These are phyloP conservation scores for Danio kyathit DNA, from an alignment of 2,797 vertebrate species.

Conservation along the genomic window DNA sequence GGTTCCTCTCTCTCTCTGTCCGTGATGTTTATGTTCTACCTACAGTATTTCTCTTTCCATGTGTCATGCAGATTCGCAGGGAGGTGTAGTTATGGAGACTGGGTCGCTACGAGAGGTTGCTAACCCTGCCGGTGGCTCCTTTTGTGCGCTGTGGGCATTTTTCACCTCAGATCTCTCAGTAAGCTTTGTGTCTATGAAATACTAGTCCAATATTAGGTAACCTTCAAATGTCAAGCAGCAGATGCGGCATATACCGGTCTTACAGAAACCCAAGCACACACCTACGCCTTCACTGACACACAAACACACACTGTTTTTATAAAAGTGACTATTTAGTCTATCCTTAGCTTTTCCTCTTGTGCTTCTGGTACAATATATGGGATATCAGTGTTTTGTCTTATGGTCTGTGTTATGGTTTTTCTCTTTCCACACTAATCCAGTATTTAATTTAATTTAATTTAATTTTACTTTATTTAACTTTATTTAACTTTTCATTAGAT, in stretches of 20 bases:
- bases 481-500: too few relatives aligned
- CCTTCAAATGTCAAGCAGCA: slow-evolving; percentile 64
- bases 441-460: not conserved
- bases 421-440: not conserved
- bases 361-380: not conserved
- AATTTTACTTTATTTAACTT: too few relatives aligned
- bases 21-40: slow-evolving; percentile 19
- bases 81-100: slow-evolving; percentile 66
- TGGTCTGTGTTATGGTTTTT: not conserved
- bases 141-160: slow-evolving; percentile 51
- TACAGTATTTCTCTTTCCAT: slow-evolving; percentile 30
- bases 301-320: slow-evolving; percentile 37
- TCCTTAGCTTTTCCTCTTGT: not conserved
- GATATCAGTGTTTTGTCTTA: slow-evolving; percentile 24
- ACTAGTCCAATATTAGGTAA: slow-evolving; percentile 57
- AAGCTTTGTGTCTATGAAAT: slow-evolving; percentile 53
- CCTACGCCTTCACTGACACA: slow-evolving; percentile 49
- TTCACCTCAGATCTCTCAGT: slow-evolving; percentile 41
- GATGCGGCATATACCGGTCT: slow-evolving; percentile 26
- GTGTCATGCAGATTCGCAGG: slow-evolving; percentile 52
- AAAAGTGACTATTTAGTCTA: slow-evolving; percentile 19
- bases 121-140: slow-evolving; percentile 40
- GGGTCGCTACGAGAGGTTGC: slow-evolving; percentile 49
- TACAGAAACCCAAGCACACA: slow-evolving; percentile 52
- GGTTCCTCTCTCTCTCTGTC: slow-evolving; percentile 16